These are phyloP conservation scores for Calcarius lapponicus DNA, from an alignment of 2,797 vertebrate genomes.

Conservation along the genomic window DNA sequence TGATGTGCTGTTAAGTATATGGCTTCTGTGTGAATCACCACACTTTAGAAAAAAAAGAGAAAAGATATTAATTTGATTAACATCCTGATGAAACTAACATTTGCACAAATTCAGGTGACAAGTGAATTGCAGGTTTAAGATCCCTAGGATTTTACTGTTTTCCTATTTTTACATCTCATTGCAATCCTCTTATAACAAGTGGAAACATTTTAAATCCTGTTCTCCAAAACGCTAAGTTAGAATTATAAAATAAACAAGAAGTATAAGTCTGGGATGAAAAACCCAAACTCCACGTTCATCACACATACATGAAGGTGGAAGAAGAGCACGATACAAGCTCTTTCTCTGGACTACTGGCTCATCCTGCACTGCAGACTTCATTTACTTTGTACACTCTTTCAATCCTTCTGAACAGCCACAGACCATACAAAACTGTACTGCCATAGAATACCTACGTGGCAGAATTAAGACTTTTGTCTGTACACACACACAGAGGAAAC, in stretches of 20 bases:
- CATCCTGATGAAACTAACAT: not conserved
- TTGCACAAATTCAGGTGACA: not conserved
- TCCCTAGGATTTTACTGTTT: not conserved
- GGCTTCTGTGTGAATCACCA: not conserved
- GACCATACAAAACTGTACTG: not conserved
- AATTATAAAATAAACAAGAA: not conserved
- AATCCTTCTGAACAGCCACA: not conserved
- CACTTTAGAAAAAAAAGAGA: not conserved
- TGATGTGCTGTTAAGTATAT: not conserved
- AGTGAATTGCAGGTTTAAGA: not conserved
- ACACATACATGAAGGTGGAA: not conserved
- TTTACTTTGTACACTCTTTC: not conserved
- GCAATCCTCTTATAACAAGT: not conserved
- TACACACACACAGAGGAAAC: not conserved
- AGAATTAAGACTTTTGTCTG: not conserved
- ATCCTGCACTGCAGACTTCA: not conserved
- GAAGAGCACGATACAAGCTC: rapidly evolving
- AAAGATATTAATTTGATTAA: not conserved
- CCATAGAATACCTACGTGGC: not conserved
- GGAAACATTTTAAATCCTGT: not conserved
- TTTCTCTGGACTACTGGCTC: not conserved
- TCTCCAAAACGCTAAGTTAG: not conserved
- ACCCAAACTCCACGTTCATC: not conserved
- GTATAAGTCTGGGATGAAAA: not conserved
- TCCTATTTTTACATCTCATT: not conserved